Percentiles rank a stretch among this genome's conserved stretches.
Conservation (phyloP, 2,113 vertebrate species). For the Pygathrix nemaeus region DNA sequence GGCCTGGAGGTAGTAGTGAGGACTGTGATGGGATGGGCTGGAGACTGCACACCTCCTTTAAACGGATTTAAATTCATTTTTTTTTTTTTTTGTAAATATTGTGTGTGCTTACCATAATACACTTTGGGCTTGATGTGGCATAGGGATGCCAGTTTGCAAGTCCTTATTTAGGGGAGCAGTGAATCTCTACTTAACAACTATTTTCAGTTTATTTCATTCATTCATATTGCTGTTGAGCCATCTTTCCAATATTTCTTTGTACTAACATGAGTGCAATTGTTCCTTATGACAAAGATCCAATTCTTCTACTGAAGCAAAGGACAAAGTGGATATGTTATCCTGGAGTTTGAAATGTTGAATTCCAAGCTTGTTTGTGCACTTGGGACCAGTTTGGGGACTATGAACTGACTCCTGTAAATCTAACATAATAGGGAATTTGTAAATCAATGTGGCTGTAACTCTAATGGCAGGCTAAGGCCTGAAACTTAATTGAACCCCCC, state of each 20-base stretch:
- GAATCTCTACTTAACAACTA: neutral
- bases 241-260: neutral
- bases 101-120: neutral
- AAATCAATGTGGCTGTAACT: neutral
- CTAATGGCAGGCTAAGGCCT: neutral
- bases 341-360: neutral
- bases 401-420: neutral
- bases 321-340: neutral
- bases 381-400: neutral
- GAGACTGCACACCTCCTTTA: neutral
- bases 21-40: neutral
- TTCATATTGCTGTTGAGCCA: neutral
- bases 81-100: neutral
- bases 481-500: neutral
- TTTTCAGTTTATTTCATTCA: neutral
- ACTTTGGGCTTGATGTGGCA: neutral
- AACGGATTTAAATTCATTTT: neutral
- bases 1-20: neutral
- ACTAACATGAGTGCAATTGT: neutral
- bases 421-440: neutral
- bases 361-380: neutral
- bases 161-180: neutral
- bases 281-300: neutral
- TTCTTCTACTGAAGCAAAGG: conserved; percentile 15
- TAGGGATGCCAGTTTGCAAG: neutral